A percentile compares a stretch with the other conserved stretches of the same genome.
Evolutionary conservation across 2,113 vertebrate genomes (phyloP).

Genomic region (Bubo blakistoni): DNA sequence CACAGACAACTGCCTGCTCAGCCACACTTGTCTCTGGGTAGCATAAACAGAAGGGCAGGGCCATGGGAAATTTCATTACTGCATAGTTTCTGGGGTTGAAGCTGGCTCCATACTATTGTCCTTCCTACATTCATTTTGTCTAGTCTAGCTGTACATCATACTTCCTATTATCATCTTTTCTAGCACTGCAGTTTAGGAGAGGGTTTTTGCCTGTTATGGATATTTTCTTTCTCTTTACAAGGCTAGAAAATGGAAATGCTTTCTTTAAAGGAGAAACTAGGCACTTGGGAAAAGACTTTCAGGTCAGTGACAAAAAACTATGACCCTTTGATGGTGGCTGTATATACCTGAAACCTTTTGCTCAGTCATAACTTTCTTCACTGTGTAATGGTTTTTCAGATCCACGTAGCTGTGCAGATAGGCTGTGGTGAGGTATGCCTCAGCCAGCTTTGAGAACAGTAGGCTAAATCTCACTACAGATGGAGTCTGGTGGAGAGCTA

Average conservation of each 20-base stretch:
- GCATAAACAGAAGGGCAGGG: neutral
- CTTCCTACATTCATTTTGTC: neutral
- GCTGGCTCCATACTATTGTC: neutral
- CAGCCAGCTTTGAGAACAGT: slow-evolving; percentile 22
- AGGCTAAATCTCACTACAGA: slow-evolving; percentile 25
- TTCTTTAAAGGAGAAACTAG: neutral
- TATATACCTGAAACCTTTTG: neutral
- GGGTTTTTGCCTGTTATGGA: neutral
- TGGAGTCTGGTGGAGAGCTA: slow-evolving; percentile 15
- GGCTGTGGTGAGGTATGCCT: neutral
- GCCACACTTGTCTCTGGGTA: neutral
- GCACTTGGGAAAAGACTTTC: neutral
- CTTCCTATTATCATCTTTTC: neutral
- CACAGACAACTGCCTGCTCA: neutral
- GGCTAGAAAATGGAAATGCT: neutral
- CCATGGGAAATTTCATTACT: neutral
- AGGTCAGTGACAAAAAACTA: neutral
- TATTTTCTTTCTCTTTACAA: neutral
- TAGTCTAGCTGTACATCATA: neutral
- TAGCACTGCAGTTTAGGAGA: neutral
- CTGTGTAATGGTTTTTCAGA: neutral
- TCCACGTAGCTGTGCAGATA: neutral
- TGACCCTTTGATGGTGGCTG: neutral
- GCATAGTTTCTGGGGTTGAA: neutral
- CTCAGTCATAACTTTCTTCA: neutral